A percentile compares a stretch with the other conserved stretches of the same genome.
These are phyloP conservation scores for Patella caerulea DNA, from an alignment of 2,888 invertebrate genomes.

Conservation along the genomic window DNA sequence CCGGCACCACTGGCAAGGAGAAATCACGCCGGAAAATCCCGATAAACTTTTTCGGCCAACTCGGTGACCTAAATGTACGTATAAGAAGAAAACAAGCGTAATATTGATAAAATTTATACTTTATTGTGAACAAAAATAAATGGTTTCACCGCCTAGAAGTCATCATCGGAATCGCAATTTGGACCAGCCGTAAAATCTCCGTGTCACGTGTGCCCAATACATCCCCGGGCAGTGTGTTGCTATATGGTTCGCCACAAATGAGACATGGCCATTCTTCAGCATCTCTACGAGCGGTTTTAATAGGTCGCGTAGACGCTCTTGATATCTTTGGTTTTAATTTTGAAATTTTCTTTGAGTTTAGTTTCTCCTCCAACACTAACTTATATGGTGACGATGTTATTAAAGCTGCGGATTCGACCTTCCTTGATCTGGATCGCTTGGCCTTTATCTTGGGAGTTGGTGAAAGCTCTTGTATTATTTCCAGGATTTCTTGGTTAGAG, in stretches of 20 bases:
- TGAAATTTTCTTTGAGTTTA: background rate
- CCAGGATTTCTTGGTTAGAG: slow-evolving; percentile 17
- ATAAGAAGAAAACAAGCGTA: too few relatives aligned
- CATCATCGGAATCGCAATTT: background rate
- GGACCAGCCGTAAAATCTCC: background rate
- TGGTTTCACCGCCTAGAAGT: too few relatives aligned
- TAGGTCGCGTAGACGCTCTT: background rate
- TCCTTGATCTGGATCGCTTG: slow-evolving; percentile 6
- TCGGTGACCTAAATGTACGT: too few relatives aligned
- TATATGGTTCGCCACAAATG: background rate
- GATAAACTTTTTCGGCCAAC: too few relatives aligned
- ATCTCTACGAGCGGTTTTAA: background rate
- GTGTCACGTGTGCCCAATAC: background rate
- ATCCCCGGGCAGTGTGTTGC: background rate
- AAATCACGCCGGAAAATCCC: too few relatives aligned
- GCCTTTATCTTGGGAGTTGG: background rate
- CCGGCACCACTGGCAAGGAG: too few relatives aligned
- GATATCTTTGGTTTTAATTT: background rate
- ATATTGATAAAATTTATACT: too few relatives aligned
- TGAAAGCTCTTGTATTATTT: background rate
- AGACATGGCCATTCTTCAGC: slow-evolving; percentile 2
- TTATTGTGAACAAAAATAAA: too few relatives aligned
- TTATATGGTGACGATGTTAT: slow-evolving; percentile 13
- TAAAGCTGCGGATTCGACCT: background rate
- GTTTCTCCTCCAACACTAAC: background rate